Conservation (phyloP, 2,113 vertebrate genomes). For the Plotosus lineatus region DNA sequence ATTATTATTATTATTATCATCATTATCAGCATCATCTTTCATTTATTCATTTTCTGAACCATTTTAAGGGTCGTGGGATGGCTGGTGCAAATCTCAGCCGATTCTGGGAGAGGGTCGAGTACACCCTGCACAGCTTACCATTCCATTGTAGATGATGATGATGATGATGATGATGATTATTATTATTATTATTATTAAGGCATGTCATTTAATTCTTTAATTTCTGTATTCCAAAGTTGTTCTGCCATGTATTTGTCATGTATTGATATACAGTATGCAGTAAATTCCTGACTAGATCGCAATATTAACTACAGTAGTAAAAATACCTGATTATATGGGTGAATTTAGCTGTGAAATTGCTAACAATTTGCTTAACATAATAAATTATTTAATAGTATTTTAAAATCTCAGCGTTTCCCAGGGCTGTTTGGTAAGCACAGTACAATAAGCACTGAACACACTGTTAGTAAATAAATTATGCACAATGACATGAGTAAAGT, state of each 20-base stretch:
- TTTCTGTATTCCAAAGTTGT: background rate
- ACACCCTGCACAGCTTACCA: no score
- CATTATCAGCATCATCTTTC: no score
- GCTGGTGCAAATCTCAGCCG: no score
- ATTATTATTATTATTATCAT: no score
- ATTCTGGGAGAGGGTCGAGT: no score
- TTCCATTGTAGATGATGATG: no score
- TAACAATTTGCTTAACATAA: conserved; percentile 1
- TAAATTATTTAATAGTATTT: background rate
- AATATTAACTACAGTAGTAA: background rate
- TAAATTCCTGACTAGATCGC: background rate
- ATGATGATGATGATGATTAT: no score
- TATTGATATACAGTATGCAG: no score
- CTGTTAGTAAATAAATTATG: conserved; percentile 33
- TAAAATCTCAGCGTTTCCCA: background rate
- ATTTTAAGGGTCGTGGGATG: no score
- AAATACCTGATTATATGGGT: background rate
- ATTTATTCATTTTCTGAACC: background rate
- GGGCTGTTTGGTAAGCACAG: background rate
- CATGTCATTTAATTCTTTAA: background rate
- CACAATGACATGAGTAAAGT: background rate
- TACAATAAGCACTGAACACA: background rate
- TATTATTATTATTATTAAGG: background rate
- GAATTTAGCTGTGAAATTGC: background rate
- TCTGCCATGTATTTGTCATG: background rate